Evolutionary conservation across 2,888 invertebrate genomes (phyloP), one percentile per base, ranked within the genome.

Genomic region (Marronus borbonicus): DNA sequence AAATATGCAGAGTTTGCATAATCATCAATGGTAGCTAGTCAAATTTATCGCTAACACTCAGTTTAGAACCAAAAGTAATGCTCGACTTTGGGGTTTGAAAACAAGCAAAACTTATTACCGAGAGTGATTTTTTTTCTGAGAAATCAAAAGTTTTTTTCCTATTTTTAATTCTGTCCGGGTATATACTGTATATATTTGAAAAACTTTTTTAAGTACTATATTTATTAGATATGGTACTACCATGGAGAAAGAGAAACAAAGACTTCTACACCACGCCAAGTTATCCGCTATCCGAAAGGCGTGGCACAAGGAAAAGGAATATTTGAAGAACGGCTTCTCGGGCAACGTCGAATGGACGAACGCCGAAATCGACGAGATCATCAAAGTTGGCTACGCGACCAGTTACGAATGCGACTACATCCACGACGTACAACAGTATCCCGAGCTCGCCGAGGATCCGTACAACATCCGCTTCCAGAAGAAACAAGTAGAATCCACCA

Each of bases 381-480:
- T 94, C 82, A 96, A 96, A 87, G 91, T 92, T 78, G 97, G 97
- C 78, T 94, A 93, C 84, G 95, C 95, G 78, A 92, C 94, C 52
- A 95, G 94, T 84, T 97, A 97, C 89, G 96, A 97, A 85, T 96
- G 96, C 79, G 96, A 97, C 86, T 98, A 97, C 90, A 94, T 96
- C 83, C 97, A 97, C 89, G 96, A 97, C 87, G 95, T 97, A 49
- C 93, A 94, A 84, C 90, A 93, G 79, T 98, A 97, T 90, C 97
- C 98, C 0, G 97, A 98, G 88, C 91, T 98, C 75, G 96, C 98
- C 76, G 98, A 98, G 89, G 98, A 98, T 90, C 98, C 97, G 7
- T 97, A 96, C 90, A 98, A 98, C 90, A 93, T 98, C 80, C 93
- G 95, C 86, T 97, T 97, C 87, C 92, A 95, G 60, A 96, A 96